Evolutionary conservation across 2,888 invertebrate species (phyloP).

Genomic region (Apamea anceps): DNA sequence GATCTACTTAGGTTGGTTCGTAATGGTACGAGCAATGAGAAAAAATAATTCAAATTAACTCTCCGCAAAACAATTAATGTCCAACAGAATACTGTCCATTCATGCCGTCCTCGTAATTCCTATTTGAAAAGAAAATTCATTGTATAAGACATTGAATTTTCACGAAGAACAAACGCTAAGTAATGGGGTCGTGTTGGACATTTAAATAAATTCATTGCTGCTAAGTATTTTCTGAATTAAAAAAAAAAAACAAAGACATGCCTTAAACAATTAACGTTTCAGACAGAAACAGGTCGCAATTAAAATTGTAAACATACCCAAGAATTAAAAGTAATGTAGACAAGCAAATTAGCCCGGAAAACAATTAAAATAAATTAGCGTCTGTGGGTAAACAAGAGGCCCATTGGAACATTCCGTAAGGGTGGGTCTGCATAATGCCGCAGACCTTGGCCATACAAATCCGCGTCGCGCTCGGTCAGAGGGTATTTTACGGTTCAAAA

Average conservation of each 20-base stretch:
- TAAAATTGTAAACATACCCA: conserved; percentile 22
- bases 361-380: conserved; percentile 58
- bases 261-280: background rate
- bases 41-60: background rate
- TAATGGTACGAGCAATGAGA: background rate
- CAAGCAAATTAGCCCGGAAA: conserved; percentile 27
- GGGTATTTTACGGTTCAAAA: background rate
- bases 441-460: background rate
- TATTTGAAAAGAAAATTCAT: conserved; percentile 1
- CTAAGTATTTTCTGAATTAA: background rate
- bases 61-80: conserved; percentile 1
- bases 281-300: conserved; percentile 9
- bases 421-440: background rate
- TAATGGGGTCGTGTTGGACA: background rate
- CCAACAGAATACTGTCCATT: background rate
- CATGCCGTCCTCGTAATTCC: background rate
- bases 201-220: background rate
- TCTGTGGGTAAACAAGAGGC: conserved; percentile 19
- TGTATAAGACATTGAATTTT: background rate
- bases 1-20: background rate
- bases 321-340: conserved; percentile 21
- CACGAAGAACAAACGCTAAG: background rate
- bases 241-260: conserved; percentile 3
- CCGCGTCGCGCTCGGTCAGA: too few relatives aligned
- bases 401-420: background rate